Evolutionary conservation across 1,140 invertebrate species (phyloP), one percentile per base, ranked within the genome.

Genomic region (Drosophila novamexicana): DNA sequence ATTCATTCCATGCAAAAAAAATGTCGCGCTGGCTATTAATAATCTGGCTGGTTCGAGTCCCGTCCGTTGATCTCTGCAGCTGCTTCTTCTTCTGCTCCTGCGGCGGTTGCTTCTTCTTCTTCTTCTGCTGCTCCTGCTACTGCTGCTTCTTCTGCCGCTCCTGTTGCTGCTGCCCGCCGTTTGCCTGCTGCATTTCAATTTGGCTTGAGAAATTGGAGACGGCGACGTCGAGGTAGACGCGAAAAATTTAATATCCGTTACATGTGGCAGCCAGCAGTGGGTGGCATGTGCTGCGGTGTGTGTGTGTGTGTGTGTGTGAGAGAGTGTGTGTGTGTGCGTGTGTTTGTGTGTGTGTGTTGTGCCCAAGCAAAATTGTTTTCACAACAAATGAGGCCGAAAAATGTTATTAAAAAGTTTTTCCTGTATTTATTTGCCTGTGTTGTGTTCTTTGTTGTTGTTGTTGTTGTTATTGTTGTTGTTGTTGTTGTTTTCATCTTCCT

Each of bases 371-470:
- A 88, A 88, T 88, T 88, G 83, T 88, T 88, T 88, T 89, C 84
- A 83, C 83, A 88, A 88, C 83, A 88, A 88, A 88, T 88, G 83
- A 88, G 83, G 83, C 83, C 84, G 83, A 88, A 88, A 88, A 88
- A 88, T 88, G 83, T 88, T 88, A 88, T 88, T 88, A 88, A 88
- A 88, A 88, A 88, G 83, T 88, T 88, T 79, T 89, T 79, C 84
- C 81, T 86, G 81, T 77, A 79, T 80, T 81, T 77, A 79, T 79
- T 78, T 78, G 76, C 76, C 50, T 77, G 66, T 65, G 61, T 70
- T 75, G 52, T 56, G 63, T 57, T 66, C 39, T 36, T 45, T 37
- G n/a, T 37, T 50, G n/a, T 42, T 70, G 66, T 67, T 62, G 16
- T 37, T 70, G 52, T 66, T 68, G 61, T 69, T 75, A 40, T 68